Conservation (phyloP, 1,140 invertebrate genomes). For the Coboldia fuscipes region DNA sequence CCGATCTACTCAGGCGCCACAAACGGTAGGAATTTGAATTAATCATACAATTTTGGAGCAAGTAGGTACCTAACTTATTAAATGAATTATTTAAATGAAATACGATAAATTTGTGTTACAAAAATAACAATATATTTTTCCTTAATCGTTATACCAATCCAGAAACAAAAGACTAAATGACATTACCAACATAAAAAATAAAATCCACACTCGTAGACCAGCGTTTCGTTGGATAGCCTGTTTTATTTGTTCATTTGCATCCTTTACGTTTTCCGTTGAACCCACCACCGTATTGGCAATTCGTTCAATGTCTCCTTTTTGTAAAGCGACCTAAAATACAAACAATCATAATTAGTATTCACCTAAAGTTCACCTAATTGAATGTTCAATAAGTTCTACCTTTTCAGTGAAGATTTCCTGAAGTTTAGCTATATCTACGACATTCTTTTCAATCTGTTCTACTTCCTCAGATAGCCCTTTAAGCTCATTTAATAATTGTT, state of each 20-base stretch:
- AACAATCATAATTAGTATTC: background rate
- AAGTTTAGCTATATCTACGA: slow-evolving; percentile 86
- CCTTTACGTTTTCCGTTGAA: slow-evolving; percentile 84
- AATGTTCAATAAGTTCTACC: slow-evolving; percentile 25
- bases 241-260: slow-evolving; percentile 91
- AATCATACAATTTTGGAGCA: too few relatives aligned
- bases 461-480: slow-evolving; percentile 61
- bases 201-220: slow-evolving; percentile 74
- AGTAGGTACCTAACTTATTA: too few relatives aligned
- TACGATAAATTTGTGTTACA: too few relatives aligned
- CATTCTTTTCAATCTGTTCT: slow-evolving; percentile 74
- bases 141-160: slow-evolving; percentile 97
- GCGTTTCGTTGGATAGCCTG: slow-evolving; percentile 94
- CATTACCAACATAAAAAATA: slow-evolving; percentile 91
- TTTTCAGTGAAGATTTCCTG: slow-evolving; percentile 96
- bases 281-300: slow-evolving; percentile 71
- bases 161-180: slow-evolving; percentile 89
- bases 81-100: too few relatives aligned
- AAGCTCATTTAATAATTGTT: slow-evolving; percentile 62
- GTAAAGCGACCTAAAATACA: slow-evolving; percentile 41
- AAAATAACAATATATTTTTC: too few relatives aligned
- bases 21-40: too few relatives aligned
- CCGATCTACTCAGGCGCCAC: too few relatives aligned
- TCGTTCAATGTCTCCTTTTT: slow-evolving; percentile 81
- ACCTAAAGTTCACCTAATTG: background rate